phyloP scores from a whole-genome alignment of 2,888 invertebrate species.

The Rotaria magnacalcarata region DNA sequence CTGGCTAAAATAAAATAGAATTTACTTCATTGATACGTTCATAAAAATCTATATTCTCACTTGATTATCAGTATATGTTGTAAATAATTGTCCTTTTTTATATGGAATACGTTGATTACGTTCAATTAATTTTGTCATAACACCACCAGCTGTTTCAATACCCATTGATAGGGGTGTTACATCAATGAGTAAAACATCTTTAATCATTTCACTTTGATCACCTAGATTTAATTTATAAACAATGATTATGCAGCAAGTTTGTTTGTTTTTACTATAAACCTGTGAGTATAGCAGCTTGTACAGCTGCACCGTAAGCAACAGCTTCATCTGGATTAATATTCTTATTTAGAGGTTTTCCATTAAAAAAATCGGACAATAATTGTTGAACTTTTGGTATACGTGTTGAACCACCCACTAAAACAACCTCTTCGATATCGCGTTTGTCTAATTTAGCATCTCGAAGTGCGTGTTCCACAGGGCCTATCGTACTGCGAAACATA shows the following conservation, averaged over 20 bases:
- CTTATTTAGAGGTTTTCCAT: conserved; percentile 59
- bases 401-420: conserved; percentile 79
- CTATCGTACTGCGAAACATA: conserved; percentile 88
- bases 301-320: conserved; percentile 66
- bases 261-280: conserved; percentile 46
- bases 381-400: conserved; percentile 97
- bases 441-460: conserved; percentile 89
- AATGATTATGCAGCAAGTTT: conserved; percentile 60
- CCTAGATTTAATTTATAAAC: conserved; percentile 65
- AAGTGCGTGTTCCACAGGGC: conserved; percentile 90
- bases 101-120: conserved; percentile 94
- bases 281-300: conserved; percentile 76
- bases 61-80: conserved; percentile 94
- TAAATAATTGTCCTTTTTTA: conserved; percentile 90
- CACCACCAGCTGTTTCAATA: conserved; percentile 83
- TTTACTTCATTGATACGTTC: too few relatives aligned
- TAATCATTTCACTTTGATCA: conserved; percentile 59
- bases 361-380: conserved; percentile 70
- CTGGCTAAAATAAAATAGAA: conserved; percentile 64
- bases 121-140: conserved; percentile 93
- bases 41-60: neutral
- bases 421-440: conserved; percentile 72
- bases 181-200: conserved; percentile 59
- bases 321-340: conserved; percentile 61
- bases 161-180: conserved; percentile 69